Percentiles rank a stretch among this genome's conserved stretches.
phyloP scores from a whole-genome alignment of 2,888 invertebrate genomes.

The Bhutanitis thaidina region DNA sequence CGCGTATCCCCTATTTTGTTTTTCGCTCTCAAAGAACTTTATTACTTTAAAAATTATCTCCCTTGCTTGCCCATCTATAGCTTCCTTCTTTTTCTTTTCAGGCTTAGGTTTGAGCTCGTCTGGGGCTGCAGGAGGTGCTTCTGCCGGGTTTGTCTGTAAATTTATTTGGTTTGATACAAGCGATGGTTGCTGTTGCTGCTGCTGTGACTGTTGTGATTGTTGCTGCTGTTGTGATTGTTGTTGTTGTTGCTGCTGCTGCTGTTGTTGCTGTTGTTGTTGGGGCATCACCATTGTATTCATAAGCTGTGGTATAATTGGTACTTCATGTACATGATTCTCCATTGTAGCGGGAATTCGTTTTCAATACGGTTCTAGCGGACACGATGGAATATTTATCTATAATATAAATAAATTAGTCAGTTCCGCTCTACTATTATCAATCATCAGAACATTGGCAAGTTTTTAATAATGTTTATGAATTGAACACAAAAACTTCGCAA shows the following conservation, averaged over 20 bases:
- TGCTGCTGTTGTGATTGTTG: slow-evolving; percentile 29
- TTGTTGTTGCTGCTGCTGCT: slow-evolving; percentile 26
- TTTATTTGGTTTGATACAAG: slow-evolving; percentile 21
- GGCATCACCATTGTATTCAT: slow-evolving; percentile 29
- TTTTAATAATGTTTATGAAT: neutral
- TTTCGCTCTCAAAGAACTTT: slow-evolving; percentile 72
- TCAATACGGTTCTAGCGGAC: neutral
- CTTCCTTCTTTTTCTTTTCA: slow-evolving; percentile 68
- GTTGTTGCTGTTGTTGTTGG: slow-evolving; percentile 27
- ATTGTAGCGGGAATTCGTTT: neutral
- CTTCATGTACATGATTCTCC: slow-evolving; percentile 18
- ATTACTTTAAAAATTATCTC: slow-evolving; percentile 71
- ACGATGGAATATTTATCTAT: neutral
- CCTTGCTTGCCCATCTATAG: slow-evolving; percentile 68
- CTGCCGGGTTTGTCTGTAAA: slow-evolving; percentile 22
- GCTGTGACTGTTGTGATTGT: slow-evolving; percentile 30
- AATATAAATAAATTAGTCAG: neutral
- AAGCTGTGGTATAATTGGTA: slow-evolving; percentile 25
- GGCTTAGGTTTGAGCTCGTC: slow-evolving; percentile 40
- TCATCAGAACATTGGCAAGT: slow-evolving; percentile 2
- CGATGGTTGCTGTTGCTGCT: slow-evolving; percentile 28
- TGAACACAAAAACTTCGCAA: slow-evolving; percentile 12
- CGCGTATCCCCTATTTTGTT: slow-evolving; percentile 68
- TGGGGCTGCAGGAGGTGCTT: slow-evolving; percentile 19
- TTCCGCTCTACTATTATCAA: neutral